Evolutionary conservation across 2,888 invertebrate genomes (phyloP).

Genomic region (Chaetogeoica ovagalla): DNA sequence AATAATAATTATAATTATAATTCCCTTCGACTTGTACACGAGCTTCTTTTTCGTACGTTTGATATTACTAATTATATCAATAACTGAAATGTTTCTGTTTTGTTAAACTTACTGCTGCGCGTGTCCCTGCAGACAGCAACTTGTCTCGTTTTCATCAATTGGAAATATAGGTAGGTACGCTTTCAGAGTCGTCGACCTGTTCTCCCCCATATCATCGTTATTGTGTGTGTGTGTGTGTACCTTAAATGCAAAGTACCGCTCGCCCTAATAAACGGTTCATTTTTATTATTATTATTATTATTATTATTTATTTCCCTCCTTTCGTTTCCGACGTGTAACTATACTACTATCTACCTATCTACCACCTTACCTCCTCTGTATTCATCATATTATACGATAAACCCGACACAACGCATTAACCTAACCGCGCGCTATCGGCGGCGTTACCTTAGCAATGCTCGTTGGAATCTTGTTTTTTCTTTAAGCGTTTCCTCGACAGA

Average conservation of each 20-base stretch:
- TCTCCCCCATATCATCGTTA: conserved; percentile 21
- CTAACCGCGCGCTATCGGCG: conserved; percentile 40
- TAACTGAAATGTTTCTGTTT: too few relatives aligned
- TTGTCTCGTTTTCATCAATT: neutral
- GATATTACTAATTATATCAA: too few relatives aligned
- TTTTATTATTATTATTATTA: conserved; percentile 20
- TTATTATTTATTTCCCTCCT: conserved; percentile 33
- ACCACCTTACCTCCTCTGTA: conserved; percentile 5
- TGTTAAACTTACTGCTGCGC: too few relatives aligned
- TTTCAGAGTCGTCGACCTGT: conserved; percentile 45
- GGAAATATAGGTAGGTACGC: neutral
- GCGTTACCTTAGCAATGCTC: conserved; percentile 52
- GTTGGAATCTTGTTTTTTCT: conserved; percentile 53
- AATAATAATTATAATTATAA: too few relatives aligned
- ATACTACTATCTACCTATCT: neutral
- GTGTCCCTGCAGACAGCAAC: too few relatives aligned
- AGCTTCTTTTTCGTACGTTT: too few relatives aligned
- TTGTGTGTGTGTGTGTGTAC: neutral
- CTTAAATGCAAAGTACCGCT: conserved; percentile 39
- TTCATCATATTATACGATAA: conserved; percentile 39
- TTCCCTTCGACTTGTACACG: too few relatives aligned
- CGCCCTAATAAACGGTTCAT: conserved; percentile 41
- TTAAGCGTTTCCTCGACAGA: conserved; percentile 41
- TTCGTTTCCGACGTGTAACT: neutral
- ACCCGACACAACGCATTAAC: conserved; percentile 45